A percentile compares a stretch with the other conserved stretches of the same genome.
Evolutionary conservation across 2,113 vertebrate species (phyloP).

Genomic region (Rhizomys pruinosus): DNA sequence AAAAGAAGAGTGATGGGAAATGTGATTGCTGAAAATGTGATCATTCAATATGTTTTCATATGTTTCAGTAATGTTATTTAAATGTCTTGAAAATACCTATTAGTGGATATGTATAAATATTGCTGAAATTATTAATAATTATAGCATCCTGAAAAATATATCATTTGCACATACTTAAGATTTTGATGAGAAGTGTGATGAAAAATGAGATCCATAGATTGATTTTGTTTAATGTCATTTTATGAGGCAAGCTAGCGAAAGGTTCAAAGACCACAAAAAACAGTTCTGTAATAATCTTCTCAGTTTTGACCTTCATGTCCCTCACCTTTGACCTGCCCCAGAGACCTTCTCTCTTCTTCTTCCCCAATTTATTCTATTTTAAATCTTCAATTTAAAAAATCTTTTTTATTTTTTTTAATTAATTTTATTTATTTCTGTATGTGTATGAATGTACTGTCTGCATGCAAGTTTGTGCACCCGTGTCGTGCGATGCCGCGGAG

Average conservation of each 20-base stretch:
- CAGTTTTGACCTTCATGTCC: neutral
- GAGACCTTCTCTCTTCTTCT: neutral
- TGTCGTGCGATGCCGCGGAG: no score
- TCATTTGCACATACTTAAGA: neutral
- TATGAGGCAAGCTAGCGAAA: neutral
- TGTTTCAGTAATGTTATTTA: neutral
- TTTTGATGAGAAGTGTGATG: neutral
- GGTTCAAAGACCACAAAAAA: neutral
- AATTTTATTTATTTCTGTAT: no score
- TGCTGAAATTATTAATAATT: neutral
- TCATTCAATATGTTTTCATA: neutral
- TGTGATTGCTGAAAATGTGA: neutral
- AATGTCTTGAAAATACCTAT: neutral
- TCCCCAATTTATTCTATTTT: neutral
- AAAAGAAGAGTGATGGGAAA: no score
- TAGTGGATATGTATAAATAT: neutral
- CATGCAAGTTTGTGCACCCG: no score
- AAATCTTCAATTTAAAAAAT: neutral
- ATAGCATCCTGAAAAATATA: neutral
- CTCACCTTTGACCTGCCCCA: neutral
- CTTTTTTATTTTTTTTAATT: no score
- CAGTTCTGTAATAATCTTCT: neutral
- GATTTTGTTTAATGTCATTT: constrained; percentile 14
- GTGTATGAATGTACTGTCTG: no score
- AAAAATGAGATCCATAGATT: neutral